These are phyloP conservation scores for Mixornis gularis DNA, from an alignment of 2,113 vertebrate species.

Conservation along the genomic window DNA sequence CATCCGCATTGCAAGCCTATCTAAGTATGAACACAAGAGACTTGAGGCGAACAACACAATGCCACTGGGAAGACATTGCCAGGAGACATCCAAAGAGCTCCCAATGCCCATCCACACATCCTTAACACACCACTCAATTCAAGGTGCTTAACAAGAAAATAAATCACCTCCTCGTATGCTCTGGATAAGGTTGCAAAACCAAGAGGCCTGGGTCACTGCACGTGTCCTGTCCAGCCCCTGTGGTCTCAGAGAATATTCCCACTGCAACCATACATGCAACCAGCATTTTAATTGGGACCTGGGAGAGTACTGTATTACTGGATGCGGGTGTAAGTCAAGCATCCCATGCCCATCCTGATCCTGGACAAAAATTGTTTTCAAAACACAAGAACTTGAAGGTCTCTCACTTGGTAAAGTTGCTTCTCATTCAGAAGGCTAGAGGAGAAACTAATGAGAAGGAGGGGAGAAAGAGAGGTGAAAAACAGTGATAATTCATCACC, in stretches of 20 bases:
- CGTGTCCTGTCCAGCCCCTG: background rate
- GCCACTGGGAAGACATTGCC: background rate
- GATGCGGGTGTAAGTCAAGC: background rate
- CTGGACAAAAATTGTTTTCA: background rate
- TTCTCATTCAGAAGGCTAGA: background rate
- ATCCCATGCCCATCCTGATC: background rate
- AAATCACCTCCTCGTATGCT: background rate
- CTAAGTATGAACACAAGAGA: background rate
- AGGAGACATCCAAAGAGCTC: background rate
- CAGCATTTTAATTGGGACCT: background rate
- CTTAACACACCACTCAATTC: background rate
- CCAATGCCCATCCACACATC: background rate
- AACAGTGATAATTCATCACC: background rate
- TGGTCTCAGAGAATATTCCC: background rate
- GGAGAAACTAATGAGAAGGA: background rate
- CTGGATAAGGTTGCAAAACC: background rate
- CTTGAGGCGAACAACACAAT: background rate
- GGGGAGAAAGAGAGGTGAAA: background rate
- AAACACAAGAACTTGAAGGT: background rate
- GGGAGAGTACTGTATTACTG: background rate
- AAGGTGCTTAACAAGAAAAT: background rate
- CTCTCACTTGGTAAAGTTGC: background rate
- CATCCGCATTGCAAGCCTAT: accelerated
- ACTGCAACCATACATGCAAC: background rate
- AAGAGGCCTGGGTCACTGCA: background rate